phyloP scores from a whole-genome alignment of 35 echinoderm and acorn worm genomes.

The Nesometra sesokonis region DNA sequence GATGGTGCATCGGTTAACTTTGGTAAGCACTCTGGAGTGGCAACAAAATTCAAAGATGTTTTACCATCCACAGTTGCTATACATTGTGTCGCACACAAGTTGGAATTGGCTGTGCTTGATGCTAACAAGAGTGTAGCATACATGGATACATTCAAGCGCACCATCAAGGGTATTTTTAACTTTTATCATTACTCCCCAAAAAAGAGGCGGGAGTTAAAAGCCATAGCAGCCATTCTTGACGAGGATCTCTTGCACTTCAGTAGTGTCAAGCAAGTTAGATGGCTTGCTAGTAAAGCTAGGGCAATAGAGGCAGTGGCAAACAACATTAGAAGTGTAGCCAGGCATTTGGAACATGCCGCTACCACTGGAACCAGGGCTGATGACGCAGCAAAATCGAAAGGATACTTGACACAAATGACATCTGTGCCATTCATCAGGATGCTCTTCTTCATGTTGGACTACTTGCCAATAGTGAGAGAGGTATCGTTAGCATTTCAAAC shows the following conservation, averaged over 20 bases:
- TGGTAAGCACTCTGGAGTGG: conserved; percentile 30
- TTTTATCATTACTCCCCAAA: conserved; percentile 11
- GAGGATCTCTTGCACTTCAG: conserved; percentile 16
- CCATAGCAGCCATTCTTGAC: conserved; percentile 7
- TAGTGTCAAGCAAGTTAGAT: conserved; percentile 16
- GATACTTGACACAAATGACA: conserved; percentile 1
- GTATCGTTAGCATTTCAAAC: not conserved
- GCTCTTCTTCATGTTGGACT: conserved; percentile 29
- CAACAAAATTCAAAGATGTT: conserved; percentile 30
- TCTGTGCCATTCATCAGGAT: not conserved
- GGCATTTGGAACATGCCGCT: conserved; percentile 23
- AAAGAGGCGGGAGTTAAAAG: not conserved
- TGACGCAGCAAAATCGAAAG: not conserved
- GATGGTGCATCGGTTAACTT: conserved; percentile 28
- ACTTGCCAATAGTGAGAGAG: conserved; percentile 1
- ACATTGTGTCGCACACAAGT: conserved; percentile 28
- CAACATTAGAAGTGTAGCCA: not conserved
- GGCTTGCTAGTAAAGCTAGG: conserved; percentile 19
- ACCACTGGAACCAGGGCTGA: not conserved
- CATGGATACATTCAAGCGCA: not conserved
- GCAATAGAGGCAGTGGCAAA: conserved; percentile 20
- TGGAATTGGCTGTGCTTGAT: conserved; percentile 29
- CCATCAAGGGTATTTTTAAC: conserved; percentile 2
- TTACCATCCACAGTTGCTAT: conserved; percentile 6
- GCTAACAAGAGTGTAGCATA: not conserved